Percentiles rank a stretch among this genome's conserved stretches.
Conservation (phyloP, 2,797 vertebrate genomes). For the Anableps anableps region DNA sequence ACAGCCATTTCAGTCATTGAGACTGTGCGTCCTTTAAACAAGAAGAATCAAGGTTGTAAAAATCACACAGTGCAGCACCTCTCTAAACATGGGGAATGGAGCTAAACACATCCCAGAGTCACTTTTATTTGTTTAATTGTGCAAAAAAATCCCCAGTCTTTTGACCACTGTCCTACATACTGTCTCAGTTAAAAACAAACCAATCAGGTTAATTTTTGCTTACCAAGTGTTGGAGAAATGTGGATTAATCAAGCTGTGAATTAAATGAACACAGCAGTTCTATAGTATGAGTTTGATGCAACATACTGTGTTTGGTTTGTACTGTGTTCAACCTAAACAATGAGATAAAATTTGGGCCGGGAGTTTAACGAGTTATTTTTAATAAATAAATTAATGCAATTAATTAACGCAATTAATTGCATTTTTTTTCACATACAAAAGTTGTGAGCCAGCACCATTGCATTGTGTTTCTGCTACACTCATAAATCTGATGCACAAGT, state of each 20-base stretch:
- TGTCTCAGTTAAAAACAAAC: not conserved
- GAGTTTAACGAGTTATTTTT: no score
- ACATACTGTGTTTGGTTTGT: no score
- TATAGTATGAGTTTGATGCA: not conserved
- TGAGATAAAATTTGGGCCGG: no score
- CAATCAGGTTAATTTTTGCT: not conserved
- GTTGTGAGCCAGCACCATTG: no score
- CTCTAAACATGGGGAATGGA: constrained; percentile 29
- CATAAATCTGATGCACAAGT: no score
- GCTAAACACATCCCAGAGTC: constrained; percentile 20
- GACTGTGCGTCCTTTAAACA: constrained; percentile 50
- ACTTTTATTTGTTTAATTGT: not conserved
- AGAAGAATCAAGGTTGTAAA: constrained; percentile 33
- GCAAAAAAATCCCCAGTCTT: not conserved
- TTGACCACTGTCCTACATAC: not conserved
- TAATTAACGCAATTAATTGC: no score
- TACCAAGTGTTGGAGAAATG: not conserved
- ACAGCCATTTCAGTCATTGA: constrained; percentile 34
- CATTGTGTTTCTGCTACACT: no score
- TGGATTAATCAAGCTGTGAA: not conserved
- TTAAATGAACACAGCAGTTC: not conserved
- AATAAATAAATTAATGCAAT: no score
- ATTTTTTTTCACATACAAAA: no score
- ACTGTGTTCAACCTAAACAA: no score
- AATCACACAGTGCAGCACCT: constrained; percentile 25